These are phyloP conservation scores for Tenthredo amoena DNA, from an alignment of 2,888 invertebrate species.

Conservation along the genomic window DNA sequence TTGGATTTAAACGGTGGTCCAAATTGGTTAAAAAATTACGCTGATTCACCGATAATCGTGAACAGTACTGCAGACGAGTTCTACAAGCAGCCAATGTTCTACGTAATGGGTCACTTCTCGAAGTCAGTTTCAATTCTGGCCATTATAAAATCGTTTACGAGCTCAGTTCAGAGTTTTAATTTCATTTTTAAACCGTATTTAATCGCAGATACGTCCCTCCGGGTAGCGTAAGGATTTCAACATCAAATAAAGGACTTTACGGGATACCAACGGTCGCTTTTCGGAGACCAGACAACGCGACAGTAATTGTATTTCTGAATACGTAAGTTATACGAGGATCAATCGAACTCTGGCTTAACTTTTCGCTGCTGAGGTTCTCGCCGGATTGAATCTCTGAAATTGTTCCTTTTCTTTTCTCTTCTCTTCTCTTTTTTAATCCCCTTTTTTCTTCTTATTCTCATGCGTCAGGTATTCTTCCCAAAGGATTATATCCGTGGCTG, in stretches of 20 bases:
- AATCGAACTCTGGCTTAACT: not conserved
- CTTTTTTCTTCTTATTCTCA: not conserved
- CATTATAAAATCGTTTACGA: not conserved
- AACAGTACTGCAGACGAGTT: conserved; percentile 83
- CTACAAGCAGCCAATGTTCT: conserved; percentile 93
- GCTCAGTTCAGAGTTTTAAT: not conserved
- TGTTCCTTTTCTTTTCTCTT: not conserved
- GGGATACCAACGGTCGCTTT: conserved; percentile 54
- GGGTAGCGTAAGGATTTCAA: conserved; percentile 55
- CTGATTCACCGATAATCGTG: conserved; percentile 88
- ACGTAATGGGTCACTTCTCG: conserved; percentile 88
- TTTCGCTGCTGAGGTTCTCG: not conserved
- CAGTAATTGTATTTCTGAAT: conserved; percentile 50
- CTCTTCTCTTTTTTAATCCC: not conserved
- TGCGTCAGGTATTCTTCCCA: conserved; percentile 50
- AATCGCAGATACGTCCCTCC: conserved; percentile 55
- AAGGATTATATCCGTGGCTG: conserved; percentile 53
- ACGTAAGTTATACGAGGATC: conserved; percentile 1
- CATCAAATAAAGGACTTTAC: not conserved
- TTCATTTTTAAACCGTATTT: not conserved
- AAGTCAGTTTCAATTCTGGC: conserved; percentile 27
- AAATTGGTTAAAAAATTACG: conserved; percentile 87
- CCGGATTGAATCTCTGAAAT: not conserved
- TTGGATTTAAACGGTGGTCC: conserved; percentile 88
- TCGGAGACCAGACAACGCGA: conserved; percentile 47